These are phyloP conservation scores for Hermaeophaga mercurialis DNA, from an alignment of 2,888 invertebrate genomes.

Conservation along the genomic window DNA sequence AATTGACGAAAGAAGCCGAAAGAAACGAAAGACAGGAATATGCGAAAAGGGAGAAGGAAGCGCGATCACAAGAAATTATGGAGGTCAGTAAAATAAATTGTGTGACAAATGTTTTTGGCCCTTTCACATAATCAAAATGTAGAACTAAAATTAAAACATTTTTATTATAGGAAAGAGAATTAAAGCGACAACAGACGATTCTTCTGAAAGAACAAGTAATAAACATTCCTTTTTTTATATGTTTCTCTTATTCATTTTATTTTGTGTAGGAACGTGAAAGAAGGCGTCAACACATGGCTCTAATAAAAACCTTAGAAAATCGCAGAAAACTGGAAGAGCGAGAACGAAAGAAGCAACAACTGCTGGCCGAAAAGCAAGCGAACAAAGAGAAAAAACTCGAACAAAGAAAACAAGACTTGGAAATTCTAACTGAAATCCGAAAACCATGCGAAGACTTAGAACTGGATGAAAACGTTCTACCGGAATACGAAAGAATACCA, in stretches of 20 bases:
- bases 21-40: constrained; percentile 83
- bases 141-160: neutral
- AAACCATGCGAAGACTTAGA: constrained; percentile 93
- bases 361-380: constrained; percentile 82
- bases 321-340: constrained; percentile 87
- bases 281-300: constrained; percentile 85
- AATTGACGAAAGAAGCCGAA: constrained; percentile 73
- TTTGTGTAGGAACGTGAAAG: constrained; percentile 67
- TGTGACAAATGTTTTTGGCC: too few species aligned
- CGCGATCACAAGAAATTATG: constrained; percentile 81
- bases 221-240: constrained; percentile 35
- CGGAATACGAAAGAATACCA: constrained; percentile 75
- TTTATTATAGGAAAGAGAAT: constrained; percentile 83
- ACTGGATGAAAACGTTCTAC: constrained; percentile 75
- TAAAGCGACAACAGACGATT: constrained; percentile 87
- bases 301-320: constrained; percentile 86
- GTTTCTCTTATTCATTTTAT: too few species aligned
- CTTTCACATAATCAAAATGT: too few species aligned
- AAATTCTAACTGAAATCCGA: constrained; percentile 71
- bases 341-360: constrained; percentile 75
- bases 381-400: constrained; percentile 85
- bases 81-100: constrained; percentile 81
- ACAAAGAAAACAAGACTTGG: constrained; percentile 69
- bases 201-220: constrained; percentile 90
- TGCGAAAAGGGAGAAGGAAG: constrained; percentile 79